phyloP scores from a whole-genome alignment of 2,113 vertebrate genomes.

The Phalacrocorax pelagicus region DNA sequence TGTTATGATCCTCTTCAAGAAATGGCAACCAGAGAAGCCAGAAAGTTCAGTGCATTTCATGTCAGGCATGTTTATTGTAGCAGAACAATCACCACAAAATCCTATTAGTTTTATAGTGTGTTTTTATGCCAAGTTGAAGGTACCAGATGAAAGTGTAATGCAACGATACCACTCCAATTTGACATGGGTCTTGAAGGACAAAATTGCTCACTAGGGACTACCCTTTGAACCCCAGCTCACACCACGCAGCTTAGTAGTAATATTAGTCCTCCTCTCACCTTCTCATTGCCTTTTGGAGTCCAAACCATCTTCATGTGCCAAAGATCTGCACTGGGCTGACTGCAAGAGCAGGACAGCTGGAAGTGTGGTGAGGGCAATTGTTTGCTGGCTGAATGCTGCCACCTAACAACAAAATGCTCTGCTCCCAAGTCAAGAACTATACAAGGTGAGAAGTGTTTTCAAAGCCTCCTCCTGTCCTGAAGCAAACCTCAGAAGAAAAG shows the following conservation, averaged over 20 bases:
- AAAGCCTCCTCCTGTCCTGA: not conserved
- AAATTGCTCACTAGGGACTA: not conserved
- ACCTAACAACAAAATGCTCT: not conserved
- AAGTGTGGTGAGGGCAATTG: not conserved
- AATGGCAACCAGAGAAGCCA: not conserved
- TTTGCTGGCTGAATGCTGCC: not conserved
- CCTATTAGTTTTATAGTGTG: not conserved
- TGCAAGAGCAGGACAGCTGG: not conserved
- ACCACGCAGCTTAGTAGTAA: not conserved
- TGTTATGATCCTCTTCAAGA: not conserved
- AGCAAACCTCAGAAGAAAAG: not conserved
- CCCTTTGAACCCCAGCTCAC: not conserved
- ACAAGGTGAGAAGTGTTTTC: not conserved
- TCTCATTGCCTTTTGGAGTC: not conserved
- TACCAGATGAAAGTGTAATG: not conserved
- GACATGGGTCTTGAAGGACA: not conserved
- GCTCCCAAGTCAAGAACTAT: not conserved
- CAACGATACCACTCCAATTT: not conserved
- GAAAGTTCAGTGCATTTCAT: not conserved
- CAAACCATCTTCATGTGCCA: rapidly evolving
- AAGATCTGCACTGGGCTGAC: not conserved
- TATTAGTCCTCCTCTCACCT: not conserved
- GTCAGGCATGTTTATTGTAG: not conserved
- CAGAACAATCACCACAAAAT: not conserved
- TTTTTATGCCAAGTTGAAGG: not conserved